Percentiles rank a stretch among this genome's conserved stretches.
Conservation (phyloP, 2,797 vertebrate genomes). For the Anabacerthia variegaticeps region DNA sequence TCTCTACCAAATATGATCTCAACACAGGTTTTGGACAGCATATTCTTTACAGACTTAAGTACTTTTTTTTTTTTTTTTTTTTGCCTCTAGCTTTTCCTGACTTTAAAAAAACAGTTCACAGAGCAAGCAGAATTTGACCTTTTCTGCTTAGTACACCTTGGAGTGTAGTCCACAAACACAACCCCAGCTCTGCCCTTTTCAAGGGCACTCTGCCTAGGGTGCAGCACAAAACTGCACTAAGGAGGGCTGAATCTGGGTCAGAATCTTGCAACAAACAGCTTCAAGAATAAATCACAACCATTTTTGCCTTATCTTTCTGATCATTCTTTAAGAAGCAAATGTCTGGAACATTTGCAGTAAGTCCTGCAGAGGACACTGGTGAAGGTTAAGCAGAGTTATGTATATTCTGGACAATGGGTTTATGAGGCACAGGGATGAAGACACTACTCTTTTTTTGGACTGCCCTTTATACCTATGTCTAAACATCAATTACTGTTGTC, state of each 20-base stretch:
- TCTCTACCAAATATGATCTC: not conserved
- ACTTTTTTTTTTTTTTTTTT: not conserved
- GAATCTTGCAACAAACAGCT: slow-evolving; percentile 4
- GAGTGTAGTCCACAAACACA: not conserved
- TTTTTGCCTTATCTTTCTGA: not conserved
- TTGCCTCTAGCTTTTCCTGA: not conserved
- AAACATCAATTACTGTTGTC: not conserved
- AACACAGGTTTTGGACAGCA: not conserved
- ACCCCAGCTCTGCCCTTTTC: not conserved
- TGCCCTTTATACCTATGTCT: not conserved
- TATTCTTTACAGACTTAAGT: not conserved
- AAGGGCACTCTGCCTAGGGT: not conserved
- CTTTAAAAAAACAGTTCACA: not conserved
- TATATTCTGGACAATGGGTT: not conserved
- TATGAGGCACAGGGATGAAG: not conserved
- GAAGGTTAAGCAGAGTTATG: not conserved
- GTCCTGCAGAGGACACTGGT: not conserved
- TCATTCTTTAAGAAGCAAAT: not conserved
- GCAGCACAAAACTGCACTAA: not conserved
- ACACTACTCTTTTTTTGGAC: not conserved
- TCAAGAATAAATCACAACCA: not conserved
- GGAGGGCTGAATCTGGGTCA: not conserved
- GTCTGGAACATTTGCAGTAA: not conserved
- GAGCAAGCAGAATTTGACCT: not conserved
- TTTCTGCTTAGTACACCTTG: not conserved